Conservation (phyloP, 2,113 vertebrate species). For the Platanista minor region DNA sequence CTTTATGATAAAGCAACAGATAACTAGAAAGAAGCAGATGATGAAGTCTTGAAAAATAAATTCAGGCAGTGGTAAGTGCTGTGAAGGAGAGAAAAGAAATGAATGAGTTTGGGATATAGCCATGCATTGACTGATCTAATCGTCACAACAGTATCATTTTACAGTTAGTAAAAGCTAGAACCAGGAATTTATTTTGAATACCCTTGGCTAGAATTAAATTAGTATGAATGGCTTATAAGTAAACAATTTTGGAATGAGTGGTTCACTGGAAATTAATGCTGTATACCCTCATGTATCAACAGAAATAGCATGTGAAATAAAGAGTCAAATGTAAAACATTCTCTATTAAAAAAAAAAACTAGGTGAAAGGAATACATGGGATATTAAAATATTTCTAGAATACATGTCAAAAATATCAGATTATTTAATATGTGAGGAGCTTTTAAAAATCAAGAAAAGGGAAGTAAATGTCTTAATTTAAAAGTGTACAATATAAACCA, state of each 20-base stretch:
- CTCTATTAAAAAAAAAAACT: not conserved
- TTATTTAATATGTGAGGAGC: not conserved
- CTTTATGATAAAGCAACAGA: not conserved
- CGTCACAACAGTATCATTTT: not conserved
- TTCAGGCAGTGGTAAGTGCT: not conserved
- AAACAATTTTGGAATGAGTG: not conserved
- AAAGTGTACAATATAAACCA: not conserved
- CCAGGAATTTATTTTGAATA: not conserved
- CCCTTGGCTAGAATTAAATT: not conserved
- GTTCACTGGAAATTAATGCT: not conserved
- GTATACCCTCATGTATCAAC: not conserved
- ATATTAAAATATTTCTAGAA: not conserved
- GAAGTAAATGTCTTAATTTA: not conserved
- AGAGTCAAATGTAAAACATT: not conserved
- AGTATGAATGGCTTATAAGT: not conserved
- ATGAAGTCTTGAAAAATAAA: not conserved
- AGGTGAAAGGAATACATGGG: not conserved
- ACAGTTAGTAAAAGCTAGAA: not conserved
- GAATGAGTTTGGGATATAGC: not conserved
- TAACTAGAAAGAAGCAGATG: not conserved
- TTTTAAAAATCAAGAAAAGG: not conserved
- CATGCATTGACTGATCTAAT: not conserved
- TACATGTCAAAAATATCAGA: not conserved
- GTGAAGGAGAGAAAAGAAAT: not conserved
- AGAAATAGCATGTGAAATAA: not conserved